A percentile compares a stretch with the other conserved stretches of the same genome.
Evolutionary conservation across 2,113 vertebrate species (phyloP).

Genomic region (Oncorhynchus tshawytscha): DNA sequence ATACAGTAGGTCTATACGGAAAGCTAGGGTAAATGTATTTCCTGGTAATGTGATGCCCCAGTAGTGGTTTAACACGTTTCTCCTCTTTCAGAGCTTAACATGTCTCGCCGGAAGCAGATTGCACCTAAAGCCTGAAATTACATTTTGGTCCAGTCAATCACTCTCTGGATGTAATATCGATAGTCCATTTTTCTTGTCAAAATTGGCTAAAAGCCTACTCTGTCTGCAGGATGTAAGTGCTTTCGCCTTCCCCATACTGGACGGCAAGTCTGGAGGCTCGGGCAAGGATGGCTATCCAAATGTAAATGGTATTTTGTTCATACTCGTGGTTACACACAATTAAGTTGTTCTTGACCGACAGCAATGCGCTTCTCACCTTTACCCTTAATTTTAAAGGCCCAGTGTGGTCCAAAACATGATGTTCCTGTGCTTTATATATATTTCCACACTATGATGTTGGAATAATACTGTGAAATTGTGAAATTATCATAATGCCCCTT

Average conservation of each 20-base stretch:
- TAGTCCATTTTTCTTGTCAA: not conserved
- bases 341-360: not conserved
- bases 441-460: no score
- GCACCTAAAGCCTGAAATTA: no score
- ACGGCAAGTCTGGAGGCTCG: conserved; percentile 78
- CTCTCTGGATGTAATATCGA: no score
- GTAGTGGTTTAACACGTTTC: conserved; percentile 7
- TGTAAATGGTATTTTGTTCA: conserved; percentile 55
- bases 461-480: no score
- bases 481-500: no score
- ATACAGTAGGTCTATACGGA: no score
- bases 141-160: no score
- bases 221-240: conserved; percentile 85
- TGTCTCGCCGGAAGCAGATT: not conserved
- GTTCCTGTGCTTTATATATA: no score
- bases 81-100: conserved; percentile 17
- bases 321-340: not conserved
- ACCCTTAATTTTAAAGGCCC: not conserved
- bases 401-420: no score
- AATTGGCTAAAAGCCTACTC: not conserved
- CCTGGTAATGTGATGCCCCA: conserved; percentile 2
- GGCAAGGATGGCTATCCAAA: conserved; percentile 79
- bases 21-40: conserved; percentile 1
- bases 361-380: not conserved
- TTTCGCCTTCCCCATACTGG: conserved; percentile 85